Evolutionary conservation across 2,888 invertebrate genomes (phyloP).

Genomic region (Chrysolina oricalcia): DNA sequence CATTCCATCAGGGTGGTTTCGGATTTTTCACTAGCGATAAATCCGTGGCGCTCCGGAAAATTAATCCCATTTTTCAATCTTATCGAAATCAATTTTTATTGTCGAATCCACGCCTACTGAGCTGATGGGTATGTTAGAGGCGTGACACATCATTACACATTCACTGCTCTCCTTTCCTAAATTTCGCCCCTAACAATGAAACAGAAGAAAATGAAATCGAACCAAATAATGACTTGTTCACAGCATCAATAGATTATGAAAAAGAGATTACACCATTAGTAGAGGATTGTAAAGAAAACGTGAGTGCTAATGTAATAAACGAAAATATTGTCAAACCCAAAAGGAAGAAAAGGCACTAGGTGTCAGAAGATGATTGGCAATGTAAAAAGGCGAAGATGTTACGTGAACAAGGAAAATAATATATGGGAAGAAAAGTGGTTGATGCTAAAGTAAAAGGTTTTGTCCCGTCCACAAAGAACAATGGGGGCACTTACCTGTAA

Average conservation of each 20-base stretch:
- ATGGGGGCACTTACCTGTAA: constrained; percentile 21
- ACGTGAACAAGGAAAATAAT: neutral
- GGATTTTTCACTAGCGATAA: no score
- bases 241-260: neutral
- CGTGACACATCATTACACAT: no score
- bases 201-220: neutral
- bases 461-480: constrained; percentile 10
- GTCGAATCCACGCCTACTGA: no score
- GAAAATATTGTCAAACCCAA: neutral
- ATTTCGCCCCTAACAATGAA: no score
- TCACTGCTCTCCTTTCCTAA: no score
- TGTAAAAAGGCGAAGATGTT: neutral
- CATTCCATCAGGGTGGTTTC: no score
- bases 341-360: neutral
- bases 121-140: no score
- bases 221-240: neutral
- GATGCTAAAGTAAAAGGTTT: constrained; percentile 15
- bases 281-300: neutral
- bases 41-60: no score
- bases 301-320: neutral
- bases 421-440: neutral
- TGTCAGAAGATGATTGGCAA: neutral
- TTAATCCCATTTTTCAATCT: no score
- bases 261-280: neutral
- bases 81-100: no score